Base-by-base conservation (phyloP, 2,113 vertebrate species). In the Ameiurus melas region DNA sequence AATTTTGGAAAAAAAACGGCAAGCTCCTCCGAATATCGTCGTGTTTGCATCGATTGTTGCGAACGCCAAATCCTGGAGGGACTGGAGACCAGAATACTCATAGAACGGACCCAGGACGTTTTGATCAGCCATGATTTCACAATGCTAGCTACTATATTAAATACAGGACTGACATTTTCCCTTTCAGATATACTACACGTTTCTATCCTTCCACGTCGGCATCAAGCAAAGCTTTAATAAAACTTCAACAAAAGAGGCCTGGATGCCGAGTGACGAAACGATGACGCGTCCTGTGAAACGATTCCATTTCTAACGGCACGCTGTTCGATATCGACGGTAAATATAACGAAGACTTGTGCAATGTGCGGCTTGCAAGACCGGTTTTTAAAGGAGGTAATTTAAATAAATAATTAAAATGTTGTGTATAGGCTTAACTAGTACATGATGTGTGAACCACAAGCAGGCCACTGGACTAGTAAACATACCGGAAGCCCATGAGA, bases 401-500 rank as follows among this genome's bases (percentile, higher is more conserved):
- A 47, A 47, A 47, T 7, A 47, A 47, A 47, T 0, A 6, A 47
- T n/a, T n/a, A 47, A 68, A 53, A 83, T 57, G n/a, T 36, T 27
- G 39, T 47, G 33, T 64, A 60, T 27, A 73, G 22, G 27, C 80
- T 83, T 60, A 53, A 81, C 14, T 71, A 73, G 73, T 20, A 84
- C 53, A 60, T 39, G 22, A 84, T 79, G 55, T 3, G n/a, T 71
- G 47, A 85, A 64, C 58, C 64, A 73, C 62, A 58, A 43, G 10
- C 53, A 66, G 62, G 78, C 82, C 58, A 16, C 55, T 39, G 53
- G 30, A 68, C 83, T 75, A 85, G 58, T 83, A 64, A 58, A 79
- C 30, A 85, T 62, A 85, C 39, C 64, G 71, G 71, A 77, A 83
- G 77, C 83, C 75, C 47, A 83, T 83, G 36, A 70, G 87, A 86